Base-by-base conservation (phyloP, 2,888 invertebrate genomes). In the Syrista parreyssii region DNA sequence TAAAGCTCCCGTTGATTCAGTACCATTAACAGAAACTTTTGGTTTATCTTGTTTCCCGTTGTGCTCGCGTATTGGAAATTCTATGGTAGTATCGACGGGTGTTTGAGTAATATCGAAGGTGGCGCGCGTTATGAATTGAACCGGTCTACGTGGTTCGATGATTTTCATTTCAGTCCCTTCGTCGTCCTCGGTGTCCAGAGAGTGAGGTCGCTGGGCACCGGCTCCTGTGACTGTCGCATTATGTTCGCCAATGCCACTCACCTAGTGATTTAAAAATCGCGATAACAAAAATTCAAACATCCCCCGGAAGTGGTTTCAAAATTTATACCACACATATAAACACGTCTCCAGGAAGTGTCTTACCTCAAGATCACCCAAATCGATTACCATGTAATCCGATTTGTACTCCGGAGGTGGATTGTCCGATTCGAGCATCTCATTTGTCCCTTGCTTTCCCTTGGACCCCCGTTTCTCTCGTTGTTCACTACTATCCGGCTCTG, bases 331-430 rank as follows among this genome's bases (percentile, higher is more conserved):
- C 55, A 23, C 1, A 23, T 23, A 23, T 23, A 55, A 55, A 55
- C 55, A 23, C 9, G 15, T 40, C 23, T 23, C 23, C 23, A 55
- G 23, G 55, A 55, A 55, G 23, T 33, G 23, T 31, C 83, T 84
- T 85, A 90, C 90, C 87, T 90, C 90, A 79, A 89, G 87, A 82
- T 92, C 92, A 78, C 90, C 90, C 84, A 93, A 90, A 86, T 92
- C 92, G 82, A 92, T 92, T 82, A 92, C 91, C 88, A 92, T 92
- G 85, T 92, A 92, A 83, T 91, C 89, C 84, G 91, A 87, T 86
- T 90, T 91, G 84, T 91, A 90, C 76, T 90, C 90, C 77, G 89
- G 88, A 75, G 89, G 88, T 83, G 88, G 86, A 87, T 88, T 90
- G 82, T 90, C 91, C 80, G 91, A 89, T 55, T 90, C 89, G 79